Evolutionary conservation across 1,140 invertebrate genomes (phyloP).

Genomic region (Chymomyza costata): DNA sequence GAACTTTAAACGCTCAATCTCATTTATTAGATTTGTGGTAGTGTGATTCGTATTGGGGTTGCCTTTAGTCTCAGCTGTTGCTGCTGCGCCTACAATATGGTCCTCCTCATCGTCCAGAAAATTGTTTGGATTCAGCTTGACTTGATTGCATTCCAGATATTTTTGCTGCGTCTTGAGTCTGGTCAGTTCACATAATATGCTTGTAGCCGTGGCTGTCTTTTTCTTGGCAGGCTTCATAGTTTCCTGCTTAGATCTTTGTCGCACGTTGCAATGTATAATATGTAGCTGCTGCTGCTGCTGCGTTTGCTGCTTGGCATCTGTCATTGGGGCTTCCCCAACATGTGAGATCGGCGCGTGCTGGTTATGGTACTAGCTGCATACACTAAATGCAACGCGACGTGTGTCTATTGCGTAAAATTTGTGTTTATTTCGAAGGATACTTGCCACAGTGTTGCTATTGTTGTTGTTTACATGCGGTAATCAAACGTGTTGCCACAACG

Average conservation of each 20-base stretch:
- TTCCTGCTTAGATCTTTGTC: background rate
- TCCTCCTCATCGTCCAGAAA: slow-evolving; percentile 28
- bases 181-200: slow-evolving; percentile 61
- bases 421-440: too few species aligned
- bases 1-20: slow-evolving; percentile 48
- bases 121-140: slow-evolving; percentile 53
- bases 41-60: background rate
- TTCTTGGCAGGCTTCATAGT: too few species aligned
- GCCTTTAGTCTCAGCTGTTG: background rate
- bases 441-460: slow-evolving; percentile 31
- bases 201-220: slow-evolving; percentile 44
- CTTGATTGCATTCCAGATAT: slow-evolving; percentile 71
- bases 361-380: background rate
- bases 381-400: slow-evolving; percentile 42
- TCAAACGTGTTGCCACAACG: slow-evolving; percentile 65
- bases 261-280: background rate
- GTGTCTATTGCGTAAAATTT: slow-evolving; percentile 51
- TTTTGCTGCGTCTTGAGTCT: slow-evolving; percentile 70
- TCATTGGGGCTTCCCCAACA: slow-evolving; percentile 26
- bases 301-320: slow-evolving; percentile 11
- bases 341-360: too few species aligned
- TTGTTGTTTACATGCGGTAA: slow-evolving; percentile 69
- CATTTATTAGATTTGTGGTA: slow-evolving; percentile 40
- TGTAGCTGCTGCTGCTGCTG: background rate
- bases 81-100: background rate